Evolutionary conservation across 2,113 vertebrate genomes (phyloP).

Genomic region (Toxotes chatareus): DNA sequence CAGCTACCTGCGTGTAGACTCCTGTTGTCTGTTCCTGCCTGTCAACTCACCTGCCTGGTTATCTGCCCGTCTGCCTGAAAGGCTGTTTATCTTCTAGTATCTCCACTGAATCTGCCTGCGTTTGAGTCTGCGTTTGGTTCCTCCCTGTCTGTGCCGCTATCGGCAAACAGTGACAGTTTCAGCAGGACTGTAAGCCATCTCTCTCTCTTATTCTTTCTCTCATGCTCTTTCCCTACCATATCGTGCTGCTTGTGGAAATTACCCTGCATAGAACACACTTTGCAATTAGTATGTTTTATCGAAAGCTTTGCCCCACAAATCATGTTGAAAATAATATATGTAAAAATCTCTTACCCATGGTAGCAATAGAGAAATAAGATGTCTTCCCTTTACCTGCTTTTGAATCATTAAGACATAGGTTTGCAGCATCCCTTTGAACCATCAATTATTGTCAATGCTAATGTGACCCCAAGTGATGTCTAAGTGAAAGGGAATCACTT

Average conservation of each 20-base stretch:
- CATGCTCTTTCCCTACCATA: not conserved
- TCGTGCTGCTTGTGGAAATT: constrained; percentile 10
- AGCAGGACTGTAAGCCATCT: constrained; percentile 52
- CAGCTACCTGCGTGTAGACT: too few species aligned
- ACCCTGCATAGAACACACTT: not conserved
- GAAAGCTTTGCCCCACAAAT: not conserved
- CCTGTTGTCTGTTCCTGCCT: too few species aligned
- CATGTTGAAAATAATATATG: not conserved
- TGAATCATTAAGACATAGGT: constrained; percentile 37
- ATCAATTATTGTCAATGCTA: constrained; percentile 56
- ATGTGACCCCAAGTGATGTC: constrained; percentile 59
- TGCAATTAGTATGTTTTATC: not conserved
- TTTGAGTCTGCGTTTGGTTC: too few species aligned
- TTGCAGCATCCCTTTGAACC: constrained; percentile 32
- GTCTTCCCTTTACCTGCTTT: constrained; percentile 12
- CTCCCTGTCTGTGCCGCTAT: too few species aligned
- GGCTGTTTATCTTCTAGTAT: too few species aligned
- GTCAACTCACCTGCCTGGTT: too few species aligned
- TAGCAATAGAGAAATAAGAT: constrained; percentile 4
- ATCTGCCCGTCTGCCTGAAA: too few species aligned
- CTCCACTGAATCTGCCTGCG: too few species aligned
- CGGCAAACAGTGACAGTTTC: constrained; percentile 1
- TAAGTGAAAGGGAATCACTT: constrained; percentile 43
- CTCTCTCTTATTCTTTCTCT: constrained; percentile 10
- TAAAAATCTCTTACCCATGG: not conserved